These are phyloP conservation scores for Megaptera novaeangliae DNA, from an alignment of 2,113 vertebrate species.

Conservation along the genomic window DNA sequence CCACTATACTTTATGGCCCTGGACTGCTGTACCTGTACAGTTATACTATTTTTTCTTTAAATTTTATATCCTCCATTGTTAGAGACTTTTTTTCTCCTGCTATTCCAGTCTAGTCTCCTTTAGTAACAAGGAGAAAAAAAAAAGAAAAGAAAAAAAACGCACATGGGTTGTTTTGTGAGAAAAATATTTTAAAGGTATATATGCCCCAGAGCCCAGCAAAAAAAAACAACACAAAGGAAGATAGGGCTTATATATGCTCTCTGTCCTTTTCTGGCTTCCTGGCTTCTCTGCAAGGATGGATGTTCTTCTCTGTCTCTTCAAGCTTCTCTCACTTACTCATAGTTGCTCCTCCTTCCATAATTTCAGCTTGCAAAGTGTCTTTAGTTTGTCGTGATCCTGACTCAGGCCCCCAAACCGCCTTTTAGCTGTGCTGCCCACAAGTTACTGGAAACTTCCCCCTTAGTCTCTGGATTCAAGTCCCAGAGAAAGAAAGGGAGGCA, in stretches of 20 bases:
- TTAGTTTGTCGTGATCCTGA: neutral
- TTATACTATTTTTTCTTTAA: neutral
- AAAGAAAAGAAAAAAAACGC: neutral
- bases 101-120: neutral
- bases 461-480: conserved; percentile 11
- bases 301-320: neutral
- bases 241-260: neutral
- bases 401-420: neutral
- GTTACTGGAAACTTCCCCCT: neutral
- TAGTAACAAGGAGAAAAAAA: neutral
- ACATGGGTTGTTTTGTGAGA: neutral
- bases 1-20: neutral
- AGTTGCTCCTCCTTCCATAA: neutral
- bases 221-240: neutral
- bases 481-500: neutral
- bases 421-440: neutral
- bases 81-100: neutral
- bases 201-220: neutral
- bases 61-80: neutral
- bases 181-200: neutral
- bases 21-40: too few species aligned
- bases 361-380: neutral
- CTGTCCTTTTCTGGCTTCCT: neutral
- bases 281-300: neutral
- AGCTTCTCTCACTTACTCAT: neutral